Evolutionary conservation across 2,113 vertebrate genomes (phyloP).

Genomic region (Mixornis gularis): DNA sequence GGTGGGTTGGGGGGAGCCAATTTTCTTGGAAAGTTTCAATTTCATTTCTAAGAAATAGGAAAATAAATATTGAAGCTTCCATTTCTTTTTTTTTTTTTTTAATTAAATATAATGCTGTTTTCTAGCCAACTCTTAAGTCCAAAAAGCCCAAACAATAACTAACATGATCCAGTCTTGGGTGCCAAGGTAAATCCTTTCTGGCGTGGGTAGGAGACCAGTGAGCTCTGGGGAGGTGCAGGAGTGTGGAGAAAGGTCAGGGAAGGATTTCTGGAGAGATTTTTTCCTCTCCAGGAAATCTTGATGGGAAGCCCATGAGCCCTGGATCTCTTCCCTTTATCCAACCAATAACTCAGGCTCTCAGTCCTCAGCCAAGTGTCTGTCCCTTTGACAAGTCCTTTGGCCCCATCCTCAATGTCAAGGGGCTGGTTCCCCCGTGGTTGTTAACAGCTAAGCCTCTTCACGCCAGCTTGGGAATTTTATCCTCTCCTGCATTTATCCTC

Average conservation of each 20-base stretch:
- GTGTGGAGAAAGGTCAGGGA: accelerated
- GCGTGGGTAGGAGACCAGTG: background rate
- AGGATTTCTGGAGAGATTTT: background rate
- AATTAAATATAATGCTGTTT: background rate
- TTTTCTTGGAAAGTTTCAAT: background rate
- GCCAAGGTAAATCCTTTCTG: constrained; percentile 12
- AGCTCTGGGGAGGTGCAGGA: background rate
- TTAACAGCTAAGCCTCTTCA: background rate
- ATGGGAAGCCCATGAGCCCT: background rate
- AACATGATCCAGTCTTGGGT: background rate
- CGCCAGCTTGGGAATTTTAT: accelerated
- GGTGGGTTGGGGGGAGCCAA: background rate
- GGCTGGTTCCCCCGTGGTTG: background rate
- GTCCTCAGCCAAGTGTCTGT: background rate
- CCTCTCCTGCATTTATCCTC: background rate
- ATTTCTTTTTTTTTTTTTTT: background rate
- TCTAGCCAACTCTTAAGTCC: background rate
- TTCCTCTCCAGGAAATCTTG: background rate
- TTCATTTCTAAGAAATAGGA: constrained; percentile 15
- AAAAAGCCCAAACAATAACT: background rate
- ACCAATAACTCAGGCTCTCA: background rate
- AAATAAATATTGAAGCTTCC: background rate
- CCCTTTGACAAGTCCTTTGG: background rate
- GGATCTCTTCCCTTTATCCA: background rate
- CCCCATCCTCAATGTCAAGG: background rate